Evolutionary conservation across 1,140 invertebrate species (phyloP).

Genomic region (Teleogryllus occipitalis): DNA sequence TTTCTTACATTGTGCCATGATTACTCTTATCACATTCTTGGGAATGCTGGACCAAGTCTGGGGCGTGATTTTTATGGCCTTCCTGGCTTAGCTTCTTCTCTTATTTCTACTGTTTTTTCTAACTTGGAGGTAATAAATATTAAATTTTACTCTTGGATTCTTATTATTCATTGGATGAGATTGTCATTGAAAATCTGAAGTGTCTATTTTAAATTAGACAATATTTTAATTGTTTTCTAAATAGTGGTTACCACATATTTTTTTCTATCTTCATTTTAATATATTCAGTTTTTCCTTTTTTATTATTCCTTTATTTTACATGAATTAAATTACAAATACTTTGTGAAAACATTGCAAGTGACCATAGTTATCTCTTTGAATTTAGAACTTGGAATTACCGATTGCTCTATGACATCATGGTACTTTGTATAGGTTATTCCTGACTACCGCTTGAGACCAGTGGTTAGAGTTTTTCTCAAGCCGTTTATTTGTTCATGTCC

Average conservation of each 20-base stretch:
- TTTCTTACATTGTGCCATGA: conserved; percentile 64
- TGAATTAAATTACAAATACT: not conserved
- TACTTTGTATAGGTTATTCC: conserved; percentile 51
- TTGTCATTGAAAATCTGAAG: too few species aligned
- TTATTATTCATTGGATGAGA: too few species aligned
- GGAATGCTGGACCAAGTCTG: conserved; percentile 65
- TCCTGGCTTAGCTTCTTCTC: conserved; percentile 49
- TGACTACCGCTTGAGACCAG: conserved; percentile 72
- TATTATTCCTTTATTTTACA: not conserved
- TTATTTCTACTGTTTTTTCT: conserved; percentile 56
- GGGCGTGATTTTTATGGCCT: conserved; percentile 74
- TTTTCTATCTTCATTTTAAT: too few species aligned
- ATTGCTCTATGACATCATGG: not conserved
- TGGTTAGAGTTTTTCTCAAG: conserved; percentile 76
- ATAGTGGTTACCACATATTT: too few species aligned
- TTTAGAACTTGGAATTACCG: too few species aligned
- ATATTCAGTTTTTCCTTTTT: not conserved
- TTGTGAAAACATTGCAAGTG: not conserved
- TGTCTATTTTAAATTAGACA: too few species aligned
- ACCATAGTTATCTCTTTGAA: not conserved
- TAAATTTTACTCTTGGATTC: too few species aligned
- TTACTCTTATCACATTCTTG: conserved; percentile 68
- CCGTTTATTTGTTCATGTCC: conserved; percentile 80
- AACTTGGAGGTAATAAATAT: conserved; percentile 49
- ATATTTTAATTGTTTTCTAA: too few species aligned